Evolutionary conservation across 2,888 invertebrate genomes (phyloP).

Genomic region (Melanchra persicariae): DNA sequence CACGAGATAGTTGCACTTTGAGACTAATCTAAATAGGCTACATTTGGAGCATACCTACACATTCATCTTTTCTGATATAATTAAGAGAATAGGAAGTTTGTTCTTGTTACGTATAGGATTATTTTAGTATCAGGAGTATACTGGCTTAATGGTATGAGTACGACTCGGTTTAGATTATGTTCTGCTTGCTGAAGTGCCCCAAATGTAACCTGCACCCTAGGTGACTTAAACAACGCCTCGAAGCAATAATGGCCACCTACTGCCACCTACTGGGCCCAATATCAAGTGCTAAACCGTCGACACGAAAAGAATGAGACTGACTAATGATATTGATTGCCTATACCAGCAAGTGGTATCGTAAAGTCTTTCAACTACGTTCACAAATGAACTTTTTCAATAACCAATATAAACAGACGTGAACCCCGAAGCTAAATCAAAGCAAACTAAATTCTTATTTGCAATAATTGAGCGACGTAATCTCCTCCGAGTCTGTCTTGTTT

Average conservation of each 20-base stretch:
- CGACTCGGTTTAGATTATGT: no score
- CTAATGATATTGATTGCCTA: not conserved
- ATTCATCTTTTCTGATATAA: not conserved
- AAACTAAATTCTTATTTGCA: conserved; percentile 16
- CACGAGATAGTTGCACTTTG: not conserved
- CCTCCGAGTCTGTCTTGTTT: conserved; percentile 45
- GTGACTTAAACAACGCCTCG: no score
- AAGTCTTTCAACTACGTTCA: not conserved
- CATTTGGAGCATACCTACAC: not conserved
- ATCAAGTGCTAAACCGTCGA: no score
- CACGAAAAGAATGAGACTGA: no score
- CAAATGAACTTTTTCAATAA: not conserved
- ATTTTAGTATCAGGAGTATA: not conserved
- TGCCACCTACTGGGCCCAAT: no score
- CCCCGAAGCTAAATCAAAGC: conserved; percentile 24
- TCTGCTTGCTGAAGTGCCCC: no score
- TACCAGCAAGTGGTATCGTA: not conserved
- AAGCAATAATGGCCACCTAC: no score
- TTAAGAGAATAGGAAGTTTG: not conserved
- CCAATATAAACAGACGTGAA: not conserved
- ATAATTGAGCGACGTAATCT: conserved; percentile 14
- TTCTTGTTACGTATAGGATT: not conserved
- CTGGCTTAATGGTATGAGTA: not conserved
- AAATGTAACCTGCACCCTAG: no score
- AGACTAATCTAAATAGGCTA: no score